A percentile compares a stretch with the other conserved stretches of the same genome.
These are phyloP conservation scores for Helicolenus hilgendorfi DNA, from an alignment of 2,797 vertebrate species.

Conservation along the genomic window DNA sequence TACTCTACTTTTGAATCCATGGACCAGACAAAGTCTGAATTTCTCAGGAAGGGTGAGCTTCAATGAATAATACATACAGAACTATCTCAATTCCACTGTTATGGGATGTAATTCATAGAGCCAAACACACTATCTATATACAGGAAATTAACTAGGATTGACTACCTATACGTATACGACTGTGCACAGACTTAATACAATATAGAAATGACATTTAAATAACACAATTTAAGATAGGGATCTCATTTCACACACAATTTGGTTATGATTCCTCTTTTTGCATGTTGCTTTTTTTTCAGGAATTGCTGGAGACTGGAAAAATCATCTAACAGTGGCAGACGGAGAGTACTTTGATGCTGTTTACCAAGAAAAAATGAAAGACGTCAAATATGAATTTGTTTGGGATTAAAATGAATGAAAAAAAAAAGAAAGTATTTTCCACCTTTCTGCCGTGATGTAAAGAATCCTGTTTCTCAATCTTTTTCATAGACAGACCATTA, in stretches of 20 bases:
- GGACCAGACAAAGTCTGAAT: conserved; percentile 83
- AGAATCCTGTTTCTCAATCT: too few species aligned
- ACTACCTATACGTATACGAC: neutral
- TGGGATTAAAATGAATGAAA: conserved; percentile 73
- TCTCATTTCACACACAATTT: neutral
- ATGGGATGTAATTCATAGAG: neutral
- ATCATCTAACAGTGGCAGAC: conserved; percentile 77
- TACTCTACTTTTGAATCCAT: conserved; percentile 82
- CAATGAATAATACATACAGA: neutral
- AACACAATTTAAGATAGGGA: neutral
- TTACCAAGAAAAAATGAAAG: conserved; percentile 84
- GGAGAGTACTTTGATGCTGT: conserved; percentile 75
- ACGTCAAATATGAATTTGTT: conserved; percentile 77
- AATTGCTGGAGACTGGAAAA: conserved; percentile 88
- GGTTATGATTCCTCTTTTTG: neutral
- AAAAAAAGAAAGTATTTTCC: too few species aligned
- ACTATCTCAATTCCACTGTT: neutral
- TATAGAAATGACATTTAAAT: neutral
- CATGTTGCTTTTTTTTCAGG: conserved; percentile 73
- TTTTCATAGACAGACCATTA: too few species aligned
- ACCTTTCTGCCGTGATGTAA: too few species aligned
- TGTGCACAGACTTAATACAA: neutral
- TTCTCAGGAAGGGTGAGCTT: conserved; percentile 87
- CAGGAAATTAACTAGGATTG: neutral
- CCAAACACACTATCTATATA: neutral